A percentile compares a stretch with the other conserved stretches of the same genome.
phyloP scores from a whole-genome alignment of 2,113 vertebrate species.

The Kryptolebias marmoratus region DNA sequence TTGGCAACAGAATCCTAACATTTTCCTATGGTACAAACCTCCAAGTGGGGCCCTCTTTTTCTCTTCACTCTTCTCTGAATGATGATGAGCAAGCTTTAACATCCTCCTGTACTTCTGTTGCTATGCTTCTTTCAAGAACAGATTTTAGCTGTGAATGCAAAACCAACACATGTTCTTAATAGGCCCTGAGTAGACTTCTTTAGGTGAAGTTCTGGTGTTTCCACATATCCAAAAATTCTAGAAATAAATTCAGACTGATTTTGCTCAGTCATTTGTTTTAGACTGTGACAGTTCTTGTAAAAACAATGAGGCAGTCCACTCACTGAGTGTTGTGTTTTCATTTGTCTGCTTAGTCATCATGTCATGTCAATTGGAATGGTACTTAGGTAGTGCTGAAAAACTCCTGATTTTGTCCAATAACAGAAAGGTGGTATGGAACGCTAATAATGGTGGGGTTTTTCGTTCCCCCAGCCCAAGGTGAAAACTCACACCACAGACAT shows the following conservation, averaged over 20 bases:
- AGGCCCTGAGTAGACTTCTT: conserved; percentile 8
- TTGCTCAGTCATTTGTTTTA: conserved; percentile 58
- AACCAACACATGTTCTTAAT: conserved; percentile 36
- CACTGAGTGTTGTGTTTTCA: conserved; percentile 71
- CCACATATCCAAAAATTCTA: conserved; percentile 52
- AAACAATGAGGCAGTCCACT: conserved; percentile 66
- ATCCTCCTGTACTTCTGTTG: conserved; percentile 34
- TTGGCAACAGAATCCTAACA: conserved; percentile 79
- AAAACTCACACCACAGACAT: conserved; percentile 56
- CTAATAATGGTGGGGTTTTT: conserved; percentile 71
- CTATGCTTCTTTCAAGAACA: conserved; percentile 37
- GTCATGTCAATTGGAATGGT: conserved; percentile 69
- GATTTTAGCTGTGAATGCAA: conserved; percentile 34
- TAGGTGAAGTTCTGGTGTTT: conserved; percentile 40
- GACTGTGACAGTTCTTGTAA: conserved; percentile 53
- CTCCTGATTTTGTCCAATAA: conserved; percentile 70
- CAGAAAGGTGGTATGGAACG: conserved; percentile 70
- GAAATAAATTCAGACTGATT: conserved; percentile 54
- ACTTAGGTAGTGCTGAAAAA: conserved; percentile 67
- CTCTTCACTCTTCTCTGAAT: conserved; percentile 31
- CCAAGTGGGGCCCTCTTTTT: conserved; percentile 69
- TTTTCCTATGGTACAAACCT: conserved; percentile 77
- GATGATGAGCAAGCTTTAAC: conserved; percentile 55
- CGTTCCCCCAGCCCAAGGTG: conserved; percentile 42
- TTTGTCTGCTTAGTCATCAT: conserved; percentile 74